Conservation (phyloP, 2,797 vertebrate species). For the Threskiornis aethiopicus region DNA sequence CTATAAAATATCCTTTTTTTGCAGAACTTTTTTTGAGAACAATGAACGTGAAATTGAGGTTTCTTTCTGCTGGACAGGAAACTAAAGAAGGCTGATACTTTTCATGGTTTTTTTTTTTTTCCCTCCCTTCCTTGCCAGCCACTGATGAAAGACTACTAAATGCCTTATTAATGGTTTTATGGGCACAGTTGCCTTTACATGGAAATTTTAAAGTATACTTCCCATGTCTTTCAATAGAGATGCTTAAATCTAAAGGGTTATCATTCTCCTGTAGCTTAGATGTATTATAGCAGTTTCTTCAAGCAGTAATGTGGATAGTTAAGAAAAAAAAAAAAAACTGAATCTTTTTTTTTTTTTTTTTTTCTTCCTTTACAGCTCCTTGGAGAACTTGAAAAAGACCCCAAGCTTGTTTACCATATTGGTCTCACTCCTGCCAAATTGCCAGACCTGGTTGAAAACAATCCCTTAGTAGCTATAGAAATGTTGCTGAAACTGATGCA, state of each 20-base stretch:
- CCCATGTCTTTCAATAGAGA: neutral
- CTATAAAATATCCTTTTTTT: neutral
- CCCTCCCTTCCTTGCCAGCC: neutral
- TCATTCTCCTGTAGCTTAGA: neutral
- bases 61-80: neutral
- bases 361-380: constrained; percentile 81
- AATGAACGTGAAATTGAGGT: neutral
- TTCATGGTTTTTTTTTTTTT: neutral
- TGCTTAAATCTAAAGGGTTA: neutral
- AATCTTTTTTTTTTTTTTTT: neutral
- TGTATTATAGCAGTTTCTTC: neutral
- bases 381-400: constrained; percentile 95
- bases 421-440: constrained; percentile 94
- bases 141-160: neutral
- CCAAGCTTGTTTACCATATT: constrained; percentile 96
- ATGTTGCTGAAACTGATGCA: constrained; percentile 99
- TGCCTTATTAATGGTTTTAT: neutral
- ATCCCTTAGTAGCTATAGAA: constrained; percentile 97
- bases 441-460: constrained; percentile 98
- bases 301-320: neutral
- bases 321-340: neutral
- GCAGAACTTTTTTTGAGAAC: neutral
- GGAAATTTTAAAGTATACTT: neutral
- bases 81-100: neutral
- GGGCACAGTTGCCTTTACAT: neutral